These are phyloP conservation scores for Ophiothrix spiculata DNA, from an alignment of 35 echinoderm and acorn worm genomes.

Conservation along the genomic window DNA sequence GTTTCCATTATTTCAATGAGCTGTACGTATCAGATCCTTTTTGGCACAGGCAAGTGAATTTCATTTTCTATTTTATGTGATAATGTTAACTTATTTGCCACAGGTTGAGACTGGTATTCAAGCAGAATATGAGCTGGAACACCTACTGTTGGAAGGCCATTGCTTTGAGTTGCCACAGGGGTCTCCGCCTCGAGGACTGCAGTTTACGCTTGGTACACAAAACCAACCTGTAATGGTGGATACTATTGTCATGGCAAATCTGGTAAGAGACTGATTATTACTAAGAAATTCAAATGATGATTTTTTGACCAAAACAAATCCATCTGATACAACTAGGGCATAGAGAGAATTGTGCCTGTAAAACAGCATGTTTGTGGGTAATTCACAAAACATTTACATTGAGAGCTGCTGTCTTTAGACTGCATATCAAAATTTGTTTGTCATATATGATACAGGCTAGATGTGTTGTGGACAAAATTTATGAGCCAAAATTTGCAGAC, in stretches of 20 bases:
- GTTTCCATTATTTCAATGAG: no score
- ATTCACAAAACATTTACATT: no score
- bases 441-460: background rate
- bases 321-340: no score
- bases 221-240: conserved; percentile 81
- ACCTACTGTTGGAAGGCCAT: conserved; percentile 88
- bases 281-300: no score
- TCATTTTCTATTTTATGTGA: no score
- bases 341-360: no score
- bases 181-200: conserved; percentile 86
- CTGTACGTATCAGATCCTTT: no score
- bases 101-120: conserved; percentile 62
- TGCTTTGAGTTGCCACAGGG: conserved; percentile 84
- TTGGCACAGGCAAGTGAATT: no score
- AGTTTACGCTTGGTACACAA: conserved; percentile 89
- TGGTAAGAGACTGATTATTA: no score
- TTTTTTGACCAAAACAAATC: no score
- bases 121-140: conserved; percentile 83
- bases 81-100: background rate
- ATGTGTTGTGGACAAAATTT: background rate
- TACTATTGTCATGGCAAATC: conserved; percentile 96
- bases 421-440: background rate
- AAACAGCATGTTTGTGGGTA: no score
- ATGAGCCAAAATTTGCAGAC: background rate
- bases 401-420: no score